Evolutionary conservation across 2,113 vertebrate genomes (phyloP).

Genomic region (Myrmecophaga tridactyla): DNA sequence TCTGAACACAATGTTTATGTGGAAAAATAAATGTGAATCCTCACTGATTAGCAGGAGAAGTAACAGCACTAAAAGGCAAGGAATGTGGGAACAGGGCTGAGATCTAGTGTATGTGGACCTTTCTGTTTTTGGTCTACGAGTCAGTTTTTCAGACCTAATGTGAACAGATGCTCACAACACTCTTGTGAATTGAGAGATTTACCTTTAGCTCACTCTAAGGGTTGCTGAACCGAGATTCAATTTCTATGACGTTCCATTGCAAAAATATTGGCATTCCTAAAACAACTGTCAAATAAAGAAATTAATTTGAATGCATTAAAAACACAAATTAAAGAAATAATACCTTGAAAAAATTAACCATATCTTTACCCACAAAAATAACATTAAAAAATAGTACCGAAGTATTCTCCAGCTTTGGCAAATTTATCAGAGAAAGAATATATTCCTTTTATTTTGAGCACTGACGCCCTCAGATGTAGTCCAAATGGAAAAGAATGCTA

Average conservation of each 20-base stretch:
- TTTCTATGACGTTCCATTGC: not conserved
- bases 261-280: not conserved
- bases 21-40: not conserved
- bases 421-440: not conserved
- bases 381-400: not conserved
- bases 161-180: not conserved
- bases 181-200: not conserved
- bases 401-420: not conserved
- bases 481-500: constrained; percentile 15
- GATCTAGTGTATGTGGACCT: too few relatives aligned
- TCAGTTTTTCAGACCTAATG: not conserved
- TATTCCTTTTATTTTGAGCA: not conserved
- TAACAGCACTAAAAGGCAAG: not conserved
- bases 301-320: not conserved
- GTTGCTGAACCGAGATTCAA: not conserved
- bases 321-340: not conserved
- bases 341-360: not conserved
- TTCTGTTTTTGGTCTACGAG: not conserved
- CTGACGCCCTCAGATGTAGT: not conserved
- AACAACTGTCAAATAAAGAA: not conserved
- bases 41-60: not conserved
- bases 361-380: not conserved
- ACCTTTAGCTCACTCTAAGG: not conserved
- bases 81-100: not conserved
- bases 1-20: not conserved